Conservation (phyloP, 1,140 invertebrate species). For the Eupeodes corollae region DNA sequence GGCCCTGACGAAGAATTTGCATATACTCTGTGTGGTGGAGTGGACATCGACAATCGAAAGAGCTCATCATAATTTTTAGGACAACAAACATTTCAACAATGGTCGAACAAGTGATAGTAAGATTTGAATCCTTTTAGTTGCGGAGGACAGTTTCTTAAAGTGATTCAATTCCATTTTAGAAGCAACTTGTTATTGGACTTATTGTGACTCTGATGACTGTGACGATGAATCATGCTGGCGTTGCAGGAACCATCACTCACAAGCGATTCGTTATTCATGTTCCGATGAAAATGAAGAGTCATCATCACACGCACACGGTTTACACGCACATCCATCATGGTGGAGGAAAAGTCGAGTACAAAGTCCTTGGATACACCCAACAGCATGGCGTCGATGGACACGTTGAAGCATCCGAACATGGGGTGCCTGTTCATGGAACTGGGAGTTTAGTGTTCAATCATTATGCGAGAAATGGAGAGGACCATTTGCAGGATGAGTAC, state of each 20-base stretch:
- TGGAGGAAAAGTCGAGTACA: constrained; percentile 39
- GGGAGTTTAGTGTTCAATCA: no score
- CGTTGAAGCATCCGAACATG: no score
- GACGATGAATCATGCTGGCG: constrained; percentile 16
- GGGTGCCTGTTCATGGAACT: no score
- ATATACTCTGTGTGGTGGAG: not conserved
- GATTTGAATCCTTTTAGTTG: not conserved
- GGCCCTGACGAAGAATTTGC: no score
- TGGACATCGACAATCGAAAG: no score
- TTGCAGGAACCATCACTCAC: constrained; percentile 37
- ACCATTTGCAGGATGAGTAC: no score
- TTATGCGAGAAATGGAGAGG: no score
- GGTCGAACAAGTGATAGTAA: no score
- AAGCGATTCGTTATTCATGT: constrained; percentile 51
- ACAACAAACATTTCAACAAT: not conserved
- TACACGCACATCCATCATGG: constrained; percentile 46
- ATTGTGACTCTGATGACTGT: not conserved
- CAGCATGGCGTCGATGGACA: constrained; percentile 4
- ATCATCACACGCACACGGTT: constrained; percentile 49
- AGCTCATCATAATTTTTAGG: no score
- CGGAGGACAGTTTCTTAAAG: no score
- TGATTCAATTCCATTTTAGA: no score
- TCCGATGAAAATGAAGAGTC: constrained; percentile 45
- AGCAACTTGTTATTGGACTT: not conserved
- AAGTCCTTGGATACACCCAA: constrained; percentile 33